phyloP scores from a whole-genome alignment of 2,113 vertebrate genomes.

The Phalacrocorax carbo region DNA sequence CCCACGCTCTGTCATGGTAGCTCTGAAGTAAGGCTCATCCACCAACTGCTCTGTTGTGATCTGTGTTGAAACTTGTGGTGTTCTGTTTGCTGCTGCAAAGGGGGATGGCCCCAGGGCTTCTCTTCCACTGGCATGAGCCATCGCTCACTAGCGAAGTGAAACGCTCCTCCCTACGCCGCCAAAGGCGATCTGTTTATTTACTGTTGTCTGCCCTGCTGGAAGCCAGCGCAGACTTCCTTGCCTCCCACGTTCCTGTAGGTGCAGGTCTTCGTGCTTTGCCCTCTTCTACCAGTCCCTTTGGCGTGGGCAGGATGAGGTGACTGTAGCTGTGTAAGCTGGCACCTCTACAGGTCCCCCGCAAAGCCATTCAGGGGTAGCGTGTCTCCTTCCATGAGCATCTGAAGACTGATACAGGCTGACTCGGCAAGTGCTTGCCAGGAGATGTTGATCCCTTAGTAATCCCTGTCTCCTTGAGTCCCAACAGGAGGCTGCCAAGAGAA shows the following conservation, averaged over 20 bases:
- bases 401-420: background rate
- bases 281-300: background rate
- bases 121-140: background rate
- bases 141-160: background rate
- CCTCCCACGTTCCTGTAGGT: rapidly evolving
- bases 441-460: background rate
- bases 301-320: background rate
- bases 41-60: background rate
- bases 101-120: background rate
- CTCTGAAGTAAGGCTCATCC: background rate
- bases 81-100: background rate
- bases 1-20: background rate
- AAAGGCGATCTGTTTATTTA: background rate
- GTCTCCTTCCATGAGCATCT: background rate
- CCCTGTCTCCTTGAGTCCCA: background rate
- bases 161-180: rapidly evolving
- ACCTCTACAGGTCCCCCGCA: background rate
- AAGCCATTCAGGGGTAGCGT: rapidly evolving
- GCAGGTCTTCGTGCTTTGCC: background rate
- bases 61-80: background rate
- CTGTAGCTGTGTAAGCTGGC: background rate
- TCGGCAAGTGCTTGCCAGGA: background rate
- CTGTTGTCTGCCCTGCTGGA: background rate
- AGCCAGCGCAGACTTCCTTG: background rate
- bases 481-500: background rate